Evolutionary conservation across 2,888 invertebrate genomes (phyloP).

Genomic region (Drosophila longiperda): DNA sequence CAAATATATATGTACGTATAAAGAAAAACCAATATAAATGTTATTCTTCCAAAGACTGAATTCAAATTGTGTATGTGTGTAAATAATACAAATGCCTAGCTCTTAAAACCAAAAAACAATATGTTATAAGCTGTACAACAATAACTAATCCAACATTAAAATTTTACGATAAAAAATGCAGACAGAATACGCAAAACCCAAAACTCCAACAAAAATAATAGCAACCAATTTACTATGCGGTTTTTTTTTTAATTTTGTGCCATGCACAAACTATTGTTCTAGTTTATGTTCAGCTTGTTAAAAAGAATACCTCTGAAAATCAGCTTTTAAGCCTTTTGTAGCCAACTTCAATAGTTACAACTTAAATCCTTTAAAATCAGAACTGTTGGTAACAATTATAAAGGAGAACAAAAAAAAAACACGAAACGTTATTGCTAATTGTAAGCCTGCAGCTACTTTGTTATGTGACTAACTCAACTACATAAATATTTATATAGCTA

Average conservation of each 20-base stretch:
- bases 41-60: constrained; percentile 85
- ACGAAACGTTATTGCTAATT: constrained; percentile 45
- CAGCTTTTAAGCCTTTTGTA: constrained; percentile 31
- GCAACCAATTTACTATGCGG: constrained; percentile 2
- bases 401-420: constrained; percentile 22
- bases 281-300: constrained; percentile 9
- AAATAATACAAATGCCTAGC: constrained; percentile 64
- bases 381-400: constrained; percentile 38
- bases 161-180: constrained; percentile 2
- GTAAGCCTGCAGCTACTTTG: constrained; percentile 65
- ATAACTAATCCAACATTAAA: constrained; percentile 21
- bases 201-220: neutral
- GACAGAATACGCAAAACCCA: constrained; percentile 4
- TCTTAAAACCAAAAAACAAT: constrained; percentile 17
- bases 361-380: constrained; percentile 9
- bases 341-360: constrained; percentile 35
- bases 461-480: constrained; percentile 76
- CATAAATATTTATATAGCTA: constrained; percentile 70
- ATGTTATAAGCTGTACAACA: constrained; percentile 38
- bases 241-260: neutral
- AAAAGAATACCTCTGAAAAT: neutral
- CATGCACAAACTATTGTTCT: neutral
- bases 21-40: constrained; percentile 66
- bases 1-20: constrained; percentile 36
- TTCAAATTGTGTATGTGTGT: constrained; percentile 80